These are phyloP conservation scores for Malurus cyaneus DNA, from an alignment of 2,113 vertebrate species.

Conservation along the genomic window DNA sequence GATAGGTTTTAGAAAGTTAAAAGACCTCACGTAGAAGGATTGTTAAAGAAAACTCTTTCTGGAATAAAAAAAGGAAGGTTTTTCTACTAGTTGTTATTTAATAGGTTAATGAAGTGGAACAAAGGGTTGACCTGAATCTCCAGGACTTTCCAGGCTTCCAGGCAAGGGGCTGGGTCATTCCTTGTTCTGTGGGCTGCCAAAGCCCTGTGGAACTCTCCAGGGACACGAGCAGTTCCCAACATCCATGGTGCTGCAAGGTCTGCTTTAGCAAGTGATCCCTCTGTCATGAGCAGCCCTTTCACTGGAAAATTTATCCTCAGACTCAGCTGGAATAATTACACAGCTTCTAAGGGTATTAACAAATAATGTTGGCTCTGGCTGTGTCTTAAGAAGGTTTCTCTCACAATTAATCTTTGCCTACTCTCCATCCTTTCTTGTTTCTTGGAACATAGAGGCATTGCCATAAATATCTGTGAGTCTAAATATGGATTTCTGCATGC, in stretches of 20 bases:
- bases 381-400: neutral
- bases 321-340: neutral
- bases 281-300: neutral
- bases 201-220: neutral
- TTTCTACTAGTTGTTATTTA: neutral
- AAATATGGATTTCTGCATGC: neutral
- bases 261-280: neutral
- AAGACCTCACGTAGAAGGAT: neutral
- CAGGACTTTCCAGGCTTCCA: neutral
- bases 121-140: neutral
- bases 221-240: neutral
- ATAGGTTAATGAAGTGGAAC: neutral
- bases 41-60: neutral
- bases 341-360: neutral
- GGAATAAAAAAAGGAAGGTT: neutral
- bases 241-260: accelerated
- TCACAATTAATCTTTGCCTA: neutral
- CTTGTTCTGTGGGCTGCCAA: neutral
- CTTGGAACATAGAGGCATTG: neutral
- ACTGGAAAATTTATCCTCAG: neutral
- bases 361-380: neutral
- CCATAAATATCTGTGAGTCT: constrained; percentile 5
- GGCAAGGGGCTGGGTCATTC: neutral
- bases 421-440: neutral
- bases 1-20: neutral